Base-by-base conservation (phyloP, 1,140 invertebrate genomes). In the Littorina saxatilis region DNA sequence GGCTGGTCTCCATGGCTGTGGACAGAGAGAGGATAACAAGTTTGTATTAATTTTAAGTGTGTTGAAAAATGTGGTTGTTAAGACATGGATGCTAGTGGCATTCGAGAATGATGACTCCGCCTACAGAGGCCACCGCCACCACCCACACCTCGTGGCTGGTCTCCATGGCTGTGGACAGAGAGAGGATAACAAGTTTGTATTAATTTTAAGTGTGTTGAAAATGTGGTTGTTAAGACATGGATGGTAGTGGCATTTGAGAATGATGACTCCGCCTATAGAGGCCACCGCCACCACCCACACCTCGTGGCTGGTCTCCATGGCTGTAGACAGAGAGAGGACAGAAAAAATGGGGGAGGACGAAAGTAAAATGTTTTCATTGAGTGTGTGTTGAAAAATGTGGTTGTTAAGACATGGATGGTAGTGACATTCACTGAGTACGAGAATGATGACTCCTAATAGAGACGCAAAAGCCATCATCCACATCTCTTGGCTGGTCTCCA, bases 111-210 rank as follows among this genome's bases (percentile, higher is more conserved):
- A n/a, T n/a, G n/a, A 82, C 37, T 23, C 74, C 74, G 47, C 74
- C 47, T 52, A 77, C 23, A 27, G 55, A 32, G 17, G 43, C 50
- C 50, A 58, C 74, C 32, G 61, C 55, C 27, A 61, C 50, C 47
- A 77, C 35, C 74, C 58, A 50, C 74, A 77, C 29, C 74, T 77
- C 23, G 13, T 52, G 50, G 35, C 32, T 77, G 52, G 32, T 32
- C 52, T 77, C 74, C 74, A 77, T 77, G 47, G 74, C 74, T 77
- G 74, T n/a, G n/a, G n/a, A n/a, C n/a, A n/a, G n/a, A n/a, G n/a
- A n/a, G n/a, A n/a, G n/a, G n/a, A n/a, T n/a, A n/a, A n/a, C n/a
- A n/a, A n/a, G n/a, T n/a, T n/a, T n/a, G n/a, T n/a, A n/a, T n/a
- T n/a, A n/a, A n/a, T n/a, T n/a, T n/a, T n/a, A n/a, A n/a, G n/a